A percentile compares a stretch with the other conserved stretches of the same genome.
phyloP scores from a whole-genome alignment of 1,140 invertebrate genomes.

The Pseudomyrmex flavicornis region DNA sequence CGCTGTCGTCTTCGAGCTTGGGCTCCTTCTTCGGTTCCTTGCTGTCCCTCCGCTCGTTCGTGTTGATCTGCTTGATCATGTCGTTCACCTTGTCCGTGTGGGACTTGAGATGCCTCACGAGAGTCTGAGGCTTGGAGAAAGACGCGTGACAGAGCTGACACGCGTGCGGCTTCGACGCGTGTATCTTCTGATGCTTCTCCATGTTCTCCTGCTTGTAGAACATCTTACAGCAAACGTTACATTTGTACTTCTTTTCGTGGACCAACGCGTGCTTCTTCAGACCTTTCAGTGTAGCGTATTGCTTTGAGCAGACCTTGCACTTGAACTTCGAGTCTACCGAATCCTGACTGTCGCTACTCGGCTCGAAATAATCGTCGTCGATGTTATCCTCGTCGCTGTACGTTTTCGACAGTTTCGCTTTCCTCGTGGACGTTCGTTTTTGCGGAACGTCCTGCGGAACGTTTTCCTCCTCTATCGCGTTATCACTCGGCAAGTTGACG shows the following conservation, averaged over 20 bases:
- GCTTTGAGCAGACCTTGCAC: conserved; percentile 80
- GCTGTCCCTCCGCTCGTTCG: conserved; percentile 65
- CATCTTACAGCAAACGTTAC: conserved; percentile 79
- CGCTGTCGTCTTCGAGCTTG: conserved; percentile 71
- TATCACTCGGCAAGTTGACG: conserved; percentile 52
- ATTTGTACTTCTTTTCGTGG: conserved; percentile 81
- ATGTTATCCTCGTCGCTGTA: conserved; percentile 76
- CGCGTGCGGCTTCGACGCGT: conserved; percentile 78
- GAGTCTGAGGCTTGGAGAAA: conserved; percentile 77
- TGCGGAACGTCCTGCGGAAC: conserved; percentile 54
- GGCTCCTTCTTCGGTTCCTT: conserved; percentile 67
- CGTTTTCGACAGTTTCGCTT: conserved; percentile 74
- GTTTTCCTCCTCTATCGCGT: conserved; percentile 51
- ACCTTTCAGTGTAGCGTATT: conserved; percentile 80
- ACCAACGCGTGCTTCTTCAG: conserved; percentile 81
- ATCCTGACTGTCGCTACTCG: conserved; percentile 73
- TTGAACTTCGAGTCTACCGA: conserved; percentile 77
- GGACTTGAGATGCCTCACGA: conserved; percentile 77
- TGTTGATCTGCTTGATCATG: conserved; percentile 72
- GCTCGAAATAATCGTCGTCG: conserved; percentile 76
- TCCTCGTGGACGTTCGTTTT: conserved; percentile 76
- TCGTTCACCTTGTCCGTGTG: conserved; percentile 76
- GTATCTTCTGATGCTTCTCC: conserved; percentile 80
- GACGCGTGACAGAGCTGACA: conserved; percentile 78
- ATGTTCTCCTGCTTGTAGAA: conserved; percentile 82